Base-by-base conservation (phyloP, 1,140 invertebrate genomes). In the Drosophila malerkotliana region DNA sequence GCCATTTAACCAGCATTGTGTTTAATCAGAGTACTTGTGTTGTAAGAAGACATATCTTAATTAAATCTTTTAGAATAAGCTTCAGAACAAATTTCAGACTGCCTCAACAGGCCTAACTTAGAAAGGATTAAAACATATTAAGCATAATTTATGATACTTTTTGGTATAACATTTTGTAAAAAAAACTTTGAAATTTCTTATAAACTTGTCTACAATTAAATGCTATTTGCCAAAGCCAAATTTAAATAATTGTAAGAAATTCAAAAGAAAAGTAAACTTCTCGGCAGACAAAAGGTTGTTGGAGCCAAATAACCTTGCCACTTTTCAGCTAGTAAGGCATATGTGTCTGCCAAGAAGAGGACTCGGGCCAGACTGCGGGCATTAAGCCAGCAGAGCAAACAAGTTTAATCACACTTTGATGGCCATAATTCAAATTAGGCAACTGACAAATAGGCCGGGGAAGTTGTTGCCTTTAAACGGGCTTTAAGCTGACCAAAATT, bases 401-500 rank as follows among this genome's bases (percentile, higher is more conserved):
- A 79, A 83, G 79, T 79, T 88, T 79, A 73, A 69, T 69, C 76
- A 87, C 83, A 79, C 78, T 88, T 83, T 87, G 83, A 87, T 79
- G 71, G 68, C 76, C 76, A 88, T 88, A 88, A 88, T 79, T 88
- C 83, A 88, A 88, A 88, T 88, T 88, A 88, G 83, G 58, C 52
- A 52, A 74, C 67, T 82, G 72, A 71, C 84, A 88, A 88, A 88
- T 88, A 79, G 82, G 82, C 68, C 48, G 63, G 53, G 47, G 56
- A 53, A 59, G 60, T 18, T 58, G 52, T 45, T 37, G 76, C 58
- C 72, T 83, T 88, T 30, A 88, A 83, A 76, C 79, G 57, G 24
- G 41, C 79, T 88, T 87, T 79, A 87, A 87, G 72, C 59, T 83
- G 49, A 58, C 62, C 78, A 61, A 73, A 55, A 77, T 64, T 73